Evolutionary conservation across 2,797 vertebrate species (phyloP), one percentile per base, ranked within the genome.

Genomic region (Thunnus albacares): DNA sequence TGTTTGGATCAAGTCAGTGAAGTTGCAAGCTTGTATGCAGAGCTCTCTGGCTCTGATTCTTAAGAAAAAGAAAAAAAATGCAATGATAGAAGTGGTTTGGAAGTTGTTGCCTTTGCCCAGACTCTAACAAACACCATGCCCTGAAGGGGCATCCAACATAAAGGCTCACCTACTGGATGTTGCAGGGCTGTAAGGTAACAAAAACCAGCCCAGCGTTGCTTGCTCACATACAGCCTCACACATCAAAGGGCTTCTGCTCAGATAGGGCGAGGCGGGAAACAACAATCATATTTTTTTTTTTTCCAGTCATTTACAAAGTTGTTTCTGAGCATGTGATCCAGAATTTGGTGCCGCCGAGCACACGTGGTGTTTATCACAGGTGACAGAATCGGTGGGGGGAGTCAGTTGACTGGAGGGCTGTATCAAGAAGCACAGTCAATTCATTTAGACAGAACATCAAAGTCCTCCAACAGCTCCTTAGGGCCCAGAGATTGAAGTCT

Each of bases 361-460:
- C 13, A 67, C 71, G 26, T 65, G 67, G 84, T 82, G 85, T 93
- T 94, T 89, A 91, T 94, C 90, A 87, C 83, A 90, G 93, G 93
- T 93, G 91, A 90, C 92, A 88, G 87, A 80, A 89, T 79, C 56
- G n/a, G 75, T 68, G 64, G 83, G 78, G 85, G 82, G 82, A 65
- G 85, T 75, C 70, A 9, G 78, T 85, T 87, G 83, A 84, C 88
- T 88, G 85, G 41, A 84, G 90, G 90, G 91, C 84, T 81, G 78
- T 83, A 90, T 94, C 87, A 87, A 89, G 92, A 88, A 93, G 87
- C 93, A 87, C 79, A 92, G 88, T 92, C 89, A 86, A 93, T 94
- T 94, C 91, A 92, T 95, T 93, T 94, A 92, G 91, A 92, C 90
- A 85, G 79, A 92, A 94, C 93, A 94, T 95, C 93, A 95, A 95